Conservation (phyloP, 2,888 invertebrate genomes). For the Pherbina coryleti region DNA sequence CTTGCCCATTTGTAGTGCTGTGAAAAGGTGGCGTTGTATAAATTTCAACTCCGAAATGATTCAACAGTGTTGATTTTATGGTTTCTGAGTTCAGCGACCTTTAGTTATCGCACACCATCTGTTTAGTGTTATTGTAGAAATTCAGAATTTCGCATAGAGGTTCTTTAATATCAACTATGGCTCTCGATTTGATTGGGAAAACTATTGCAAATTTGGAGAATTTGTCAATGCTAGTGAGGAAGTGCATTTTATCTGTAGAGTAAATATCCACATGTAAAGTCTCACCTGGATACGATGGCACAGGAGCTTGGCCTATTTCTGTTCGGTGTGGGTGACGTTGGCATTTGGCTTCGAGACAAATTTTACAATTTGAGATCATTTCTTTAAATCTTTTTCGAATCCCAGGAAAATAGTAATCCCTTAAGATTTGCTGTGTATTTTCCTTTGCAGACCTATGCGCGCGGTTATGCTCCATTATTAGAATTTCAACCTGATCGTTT, state of each 20-base stretch:
- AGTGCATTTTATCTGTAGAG: too few relatives aligned
- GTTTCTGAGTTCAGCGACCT: constrained; percentile 32
- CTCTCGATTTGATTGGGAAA: too few relatives aligned
- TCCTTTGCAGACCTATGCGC: too few relatives aligned
- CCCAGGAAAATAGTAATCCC: background rate
- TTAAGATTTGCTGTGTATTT: too few relatives aligned
- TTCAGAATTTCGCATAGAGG: constrained; percentile 16
- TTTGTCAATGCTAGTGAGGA: too few relatives aligned
- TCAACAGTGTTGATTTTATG: constrained; percentile 30
- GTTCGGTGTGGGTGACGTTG: too few relatives aligned
- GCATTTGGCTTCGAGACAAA: too few relatives aligned
- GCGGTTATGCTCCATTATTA: too few relatives aligned
- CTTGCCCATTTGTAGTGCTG: constrained; percentile 44
- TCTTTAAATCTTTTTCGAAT: background rate
- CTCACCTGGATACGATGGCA: constrained; percentile 46
- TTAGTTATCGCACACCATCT: constrained; percentile 39
- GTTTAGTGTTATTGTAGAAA: constrained; percentile 37
- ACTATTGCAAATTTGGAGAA: too few relatives aligned
- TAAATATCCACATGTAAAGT: constrained; percentile 24
- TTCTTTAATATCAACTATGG: too few relatives aligned
- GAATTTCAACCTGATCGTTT: background rate
- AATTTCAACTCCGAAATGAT: constrained; percentile 32
- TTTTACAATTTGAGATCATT: too few relatives aligned
- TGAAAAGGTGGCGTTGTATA: constrained; percentile 39
- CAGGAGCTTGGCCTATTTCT: constrained; percentile 9